phyloP scores from a whole-genome alignment of 2,797 vertebrate species.

The Sparus aurata region DNA sequence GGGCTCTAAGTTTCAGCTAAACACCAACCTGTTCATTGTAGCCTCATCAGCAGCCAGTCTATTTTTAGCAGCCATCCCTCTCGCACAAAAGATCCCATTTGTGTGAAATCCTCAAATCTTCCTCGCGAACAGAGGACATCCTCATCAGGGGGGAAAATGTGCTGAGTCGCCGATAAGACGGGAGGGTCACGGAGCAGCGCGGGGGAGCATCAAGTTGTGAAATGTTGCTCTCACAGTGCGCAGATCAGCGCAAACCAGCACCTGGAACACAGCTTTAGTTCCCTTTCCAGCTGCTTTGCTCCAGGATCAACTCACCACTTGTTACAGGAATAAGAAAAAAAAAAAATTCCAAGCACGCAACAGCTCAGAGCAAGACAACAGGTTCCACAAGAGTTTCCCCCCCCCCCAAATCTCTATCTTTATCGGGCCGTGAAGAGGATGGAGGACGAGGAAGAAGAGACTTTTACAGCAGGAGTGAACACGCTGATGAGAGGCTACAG shows the following conservation, averaged over 20 bases:
- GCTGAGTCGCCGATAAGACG: constrained; percentile 67
- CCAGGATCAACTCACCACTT: constrained; percentile 42
- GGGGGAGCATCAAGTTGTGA: constrained; percentile 42
- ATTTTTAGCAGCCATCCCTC: constrained; percentile 59
- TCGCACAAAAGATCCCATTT: constrained; percentile 27
- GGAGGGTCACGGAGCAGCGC: constrained; percentile 54
- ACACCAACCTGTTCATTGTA: constrained; percentile 77
- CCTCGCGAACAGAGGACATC: constrained; percentile 45
- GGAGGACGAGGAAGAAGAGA: not conserved
- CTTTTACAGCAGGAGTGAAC: constrained; percentile 16
- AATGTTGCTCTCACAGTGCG: constrained; percentile 40
- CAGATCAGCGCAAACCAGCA: constrained; percentile 24
- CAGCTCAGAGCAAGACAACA: constrained; percentile 41
- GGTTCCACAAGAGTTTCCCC: constrained; percentile 42
- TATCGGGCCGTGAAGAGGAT: not conserved
- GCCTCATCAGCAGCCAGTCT: constrained; percentile 55
- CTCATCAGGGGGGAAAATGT: constrained; percentile 48
- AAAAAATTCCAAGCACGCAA: constrained; percentile 36
- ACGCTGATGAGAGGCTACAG: not conserved
- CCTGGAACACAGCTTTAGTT: constrained; percentile 3
- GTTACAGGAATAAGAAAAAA: constrained; percentile 1
- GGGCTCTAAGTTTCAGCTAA: constrained; percentile 75
- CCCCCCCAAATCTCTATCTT: not conserved
- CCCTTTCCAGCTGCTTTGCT: not conserved
- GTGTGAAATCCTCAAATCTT: constrained; percentile 55